Evolutionary conservation across 2,888 invertebrate genomes (phyloP).

Genomic region (Alitta virens): DNA sequence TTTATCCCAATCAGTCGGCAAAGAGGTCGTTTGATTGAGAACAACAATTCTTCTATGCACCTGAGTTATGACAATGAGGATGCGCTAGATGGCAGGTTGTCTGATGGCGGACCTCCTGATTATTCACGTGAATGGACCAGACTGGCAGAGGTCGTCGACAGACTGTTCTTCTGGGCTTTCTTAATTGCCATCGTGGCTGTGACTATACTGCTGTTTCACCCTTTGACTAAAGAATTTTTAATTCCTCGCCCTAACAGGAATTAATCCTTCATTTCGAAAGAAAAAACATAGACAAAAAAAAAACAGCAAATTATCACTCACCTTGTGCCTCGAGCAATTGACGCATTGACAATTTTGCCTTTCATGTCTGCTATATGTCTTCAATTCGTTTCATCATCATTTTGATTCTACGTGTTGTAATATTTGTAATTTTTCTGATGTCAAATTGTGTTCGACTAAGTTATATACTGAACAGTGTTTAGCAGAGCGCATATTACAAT

Average conservation of each 20-base stretch:
- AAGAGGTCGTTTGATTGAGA: not conserved
- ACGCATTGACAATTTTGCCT: too few species aligned
- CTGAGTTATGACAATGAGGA: not conserved
- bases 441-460: too few species aligned
- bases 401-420: too few species aligned
- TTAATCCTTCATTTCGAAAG: too few species aligned
- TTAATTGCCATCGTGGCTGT: conserved; percentile 22
- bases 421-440: too few species aligned
- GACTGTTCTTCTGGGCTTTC: conserved; percentile 25
- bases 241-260: conserved; percentile 1
- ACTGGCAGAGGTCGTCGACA: conserved; percentile 25
- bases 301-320: too few species aligned
- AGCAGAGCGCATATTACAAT: too few species aligned
- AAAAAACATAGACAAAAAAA: too few species aligned
- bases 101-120: conserved; percentile 4
- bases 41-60: conserved; percentile 1
- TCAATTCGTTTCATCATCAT: too few species aligned
- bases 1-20: conserved; percentile 6
- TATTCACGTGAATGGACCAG: conserved; percentile 23
- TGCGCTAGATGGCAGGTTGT: not conserved
- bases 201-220: conserved; percentile 23
- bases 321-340: too few species aligned
- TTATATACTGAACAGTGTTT: too few species aligned
- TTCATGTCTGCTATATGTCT: too few species aligned
- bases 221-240: conserved; percentile 17